Evolutionary conservation across 2,888 invertebrate genomes (phyloP).

Genomic region (Scrobipalpa costella): DNA sequence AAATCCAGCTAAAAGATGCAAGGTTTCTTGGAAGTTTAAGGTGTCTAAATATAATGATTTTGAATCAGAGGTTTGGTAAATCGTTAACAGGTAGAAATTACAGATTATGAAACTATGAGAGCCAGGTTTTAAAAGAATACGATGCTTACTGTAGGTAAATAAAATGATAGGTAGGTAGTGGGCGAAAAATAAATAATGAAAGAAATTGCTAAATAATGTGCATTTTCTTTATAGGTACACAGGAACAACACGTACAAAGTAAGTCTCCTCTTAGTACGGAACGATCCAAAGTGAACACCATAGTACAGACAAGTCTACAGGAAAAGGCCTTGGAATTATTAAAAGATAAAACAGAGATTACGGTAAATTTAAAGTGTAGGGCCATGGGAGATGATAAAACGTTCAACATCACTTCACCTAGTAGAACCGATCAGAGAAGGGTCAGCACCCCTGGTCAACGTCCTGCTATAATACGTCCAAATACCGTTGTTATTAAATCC

Average conservation of each 20-base stretch:
- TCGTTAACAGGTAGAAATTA: no score
- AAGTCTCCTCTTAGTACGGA: slow-evolving; percentile 42
- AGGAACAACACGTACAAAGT: slow-evolving; percentile 35
- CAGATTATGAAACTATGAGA: no score
- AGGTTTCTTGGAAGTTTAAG: no score
- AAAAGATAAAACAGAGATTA: not conserved
- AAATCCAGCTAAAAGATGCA: no score
- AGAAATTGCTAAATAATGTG: not conserved
- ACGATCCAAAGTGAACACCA: slow-evolving; percentile 41
- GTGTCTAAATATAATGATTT: no score
- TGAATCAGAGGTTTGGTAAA: no score
- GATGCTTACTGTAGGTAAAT: no score
- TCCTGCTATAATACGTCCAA: not conserved
- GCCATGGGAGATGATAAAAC: not conserved
- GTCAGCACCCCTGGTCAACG: not conserved
- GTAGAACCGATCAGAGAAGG: not conserved
- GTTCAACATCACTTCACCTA: not conserved
- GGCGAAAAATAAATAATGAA: not conserved
- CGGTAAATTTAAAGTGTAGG: not conserved
- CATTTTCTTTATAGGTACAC: slow-evolving; percentile 31
- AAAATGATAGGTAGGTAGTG: no score
- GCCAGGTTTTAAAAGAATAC: no score
- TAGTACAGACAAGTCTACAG: slow-evolving; percentile 19
- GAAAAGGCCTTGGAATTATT: slow-evolving; percentile 36
- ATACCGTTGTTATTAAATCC: no score